These are phyloP conservation scores for Orthosia gothica DNA, from an alignment of 2,888 invertebrate species.

Conservation along the genomic window DNA sequence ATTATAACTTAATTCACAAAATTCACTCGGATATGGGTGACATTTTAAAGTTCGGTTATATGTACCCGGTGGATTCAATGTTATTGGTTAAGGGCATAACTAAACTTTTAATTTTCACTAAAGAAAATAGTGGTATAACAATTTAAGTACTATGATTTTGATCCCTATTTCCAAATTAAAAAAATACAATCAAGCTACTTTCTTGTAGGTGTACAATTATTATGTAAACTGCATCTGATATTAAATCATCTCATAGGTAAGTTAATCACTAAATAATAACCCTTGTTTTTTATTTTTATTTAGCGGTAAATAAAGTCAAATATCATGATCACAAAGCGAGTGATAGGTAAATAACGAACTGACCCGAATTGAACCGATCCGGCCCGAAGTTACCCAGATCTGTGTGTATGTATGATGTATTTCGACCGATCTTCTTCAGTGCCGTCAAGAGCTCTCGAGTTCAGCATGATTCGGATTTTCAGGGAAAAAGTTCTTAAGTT, in stretches of 20 bases:
- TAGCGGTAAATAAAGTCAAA: conserved; percentile 9
- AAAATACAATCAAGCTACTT: too few relatives aligned
- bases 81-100: neutral
- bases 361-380: conserved; percentile 34
- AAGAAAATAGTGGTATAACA: too few relatives aligned
- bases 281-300: neutral
- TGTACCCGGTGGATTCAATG: neutral
- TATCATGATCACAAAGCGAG: conserved; percentile 50
- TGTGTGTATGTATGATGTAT: conserved; percentile 55
- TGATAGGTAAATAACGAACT: conserved; percentile 57
- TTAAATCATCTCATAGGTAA: too few relatives aligned
- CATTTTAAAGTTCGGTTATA: neutral
- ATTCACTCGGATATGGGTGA: neutral
- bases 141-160: too few relatives aligned
- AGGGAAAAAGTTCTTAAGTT: conserved; percentile 19
- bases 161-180: too few relatives aligned
- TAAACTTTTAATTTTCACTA: too few relatives aligned
- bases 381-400: conserved; percentile 60
- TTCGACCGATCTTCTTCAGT: conserved; percentile 48
- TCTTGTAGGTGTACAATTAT: too few relatives aligned
- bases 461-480: conserved; percentile 26
- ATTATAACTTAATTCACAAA: neutral
- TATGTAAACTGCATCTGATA: too few relatives aligned
- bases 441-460: conserved; percentile 38
- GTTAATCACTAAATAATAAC: neutral